phyloP scores from a whole-genome alignment of 2,113 vertebrate species.

The Sapajus apella region DNA sequence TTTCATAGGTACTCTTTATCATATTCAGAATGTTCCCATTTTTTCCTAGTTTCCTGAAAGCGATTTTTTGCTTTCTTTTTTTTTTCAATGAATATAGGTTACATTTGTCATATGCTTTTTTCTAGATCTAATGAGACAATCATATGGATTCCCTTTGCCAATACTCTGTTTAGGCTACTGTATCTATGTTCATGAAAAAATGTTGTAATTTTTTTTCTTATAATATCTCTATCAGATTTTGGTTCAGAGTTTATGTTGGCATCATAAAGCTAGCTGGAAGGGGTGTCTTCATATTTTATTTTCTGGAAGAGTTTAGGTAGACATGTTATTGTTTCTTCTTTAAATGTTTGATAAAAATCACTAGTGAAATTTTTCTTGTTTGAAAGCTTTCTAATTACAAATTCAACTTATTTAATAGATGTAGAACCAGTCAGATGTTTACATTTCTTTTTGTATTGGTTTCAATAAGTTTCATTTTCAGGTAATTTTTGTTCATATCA shows the following conservation, averaged over 20 bases:
- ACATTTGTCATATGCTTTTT: not conserved
- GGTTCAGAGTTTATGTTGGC: not conserved
- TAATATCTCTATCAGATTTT: not conserved
- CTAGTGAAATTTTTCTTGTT: not conserved
- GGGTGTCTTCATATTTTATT: not conserved
- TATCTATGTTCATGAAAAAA: not conserved
- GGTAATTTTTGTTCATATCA: not conserved
- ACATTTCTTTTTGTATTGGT: not conserved
- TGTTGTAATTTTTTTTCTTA: not conserved
- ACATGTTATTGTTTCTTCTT: not conserved
- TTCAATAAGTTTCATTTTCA: not conserved
- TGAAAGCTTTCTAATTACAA: not conserved
- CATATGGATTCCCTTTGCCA: not conserved
- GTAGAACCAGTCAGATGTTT: not conserved
- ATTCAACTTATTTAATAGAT: not conserved
- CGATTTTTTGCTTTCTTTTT: not conserved
- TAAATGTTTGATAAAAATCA: not conserved
- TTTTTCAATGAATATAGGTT: not conserved
- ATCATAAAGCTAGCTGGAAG: not conserved
- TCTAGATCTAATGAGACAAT: not conserved
- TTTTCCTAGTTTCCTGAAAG: not conserved
- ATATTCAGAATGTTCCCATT: too few relatives aligned
- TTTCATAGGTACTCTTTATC: too few relatives aligned
- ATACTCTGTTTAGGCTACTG: not conserved
- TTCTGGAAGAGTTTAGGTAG: not conserved